Evolutionary conservation across 2,113 vertebrate species (phyloP).

Genomic region (Abramis brama): DNA sequence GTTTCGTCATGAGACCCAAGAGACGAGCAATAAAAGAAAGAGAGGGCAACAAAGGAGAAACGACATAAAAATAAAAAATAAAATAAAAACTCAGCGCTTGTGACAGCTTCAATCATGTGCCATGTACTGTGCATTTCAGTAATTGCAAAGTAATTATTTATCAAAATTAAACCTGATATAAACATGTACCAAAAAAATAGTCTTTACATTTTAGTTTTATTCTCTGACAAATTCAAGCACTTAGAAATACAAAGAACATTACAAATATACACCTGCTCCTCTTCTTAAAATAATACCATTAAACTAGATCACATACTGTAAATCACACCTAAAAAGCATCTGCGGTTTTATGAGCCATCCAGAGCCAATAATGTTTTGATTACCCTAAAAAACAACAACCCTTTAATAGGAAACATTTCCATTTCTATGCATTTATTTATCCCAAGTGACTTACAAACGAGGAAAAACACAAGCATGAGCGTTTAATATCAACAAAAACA

Average conservation of each 20-base stretch:
- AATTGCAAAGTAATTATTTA: background rate
- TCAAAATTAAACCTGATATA: background rate
- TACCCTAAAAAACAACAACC: background rate
- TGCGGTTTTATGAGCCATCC: background rate
- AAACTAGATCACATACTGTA: background rate
- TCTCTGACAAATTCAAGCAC: background rate
- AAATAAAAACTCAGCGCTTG: background rate
- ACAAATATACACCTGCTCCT: background rate
- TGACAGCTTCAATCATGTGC: background rate
- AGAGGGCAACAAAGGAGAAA: background rate
- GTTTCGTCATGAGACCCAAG: background rate
- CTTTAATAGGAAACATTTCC: background rate
- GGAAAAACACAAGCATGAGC: background rate
- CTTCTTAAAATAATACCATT: background rate
- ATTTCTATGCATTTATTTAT: slow-evolving; percentile 3
- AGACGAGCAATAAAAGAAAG: slow-evolving; percentile 10
- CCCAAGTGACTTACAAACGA: background rate
- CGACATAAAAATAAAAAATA: background rate
- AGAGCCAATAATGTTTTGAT: background rate
- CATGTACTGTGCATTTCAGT: background rate
- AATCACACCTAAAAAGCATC: background rate
- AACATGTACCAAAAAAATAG: background rate
- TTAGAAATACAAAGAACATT: background rate
- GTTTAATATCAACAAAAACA: background rate
- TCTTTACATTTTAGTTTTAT: background rate